These are phyloP conservation scores for Paraplagusia blochii DNA, from an alignment of 2,113 vertebrate genomes.

Conservation along the genomic window DNA sequence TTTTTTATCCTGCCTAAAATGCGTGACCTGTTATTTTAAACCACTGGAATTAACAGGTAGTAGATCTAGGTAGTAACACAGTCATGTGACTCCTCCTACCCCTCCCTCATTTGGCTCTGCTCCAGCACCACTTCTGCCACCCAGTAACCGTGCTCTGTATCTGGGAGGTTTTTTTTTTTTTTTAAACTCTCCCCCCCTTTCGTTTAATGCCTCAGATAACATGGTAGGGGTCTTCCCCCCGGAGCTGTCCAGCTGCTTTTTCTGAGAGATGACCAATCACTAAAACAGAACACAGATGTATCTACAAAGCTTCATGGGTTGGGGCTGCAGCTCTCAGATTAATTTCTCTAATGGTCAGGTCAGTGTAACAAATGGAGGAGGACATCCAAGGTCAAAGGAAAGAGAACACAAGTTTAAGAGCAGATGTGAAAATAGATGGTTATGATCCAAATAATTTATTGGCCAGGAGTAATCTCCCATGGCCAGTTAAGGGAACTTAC, in stretches of 20 bases:
- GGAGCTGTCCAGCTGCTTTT: conserved; percentile 72
- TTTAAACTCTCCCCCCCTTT: conserved; percentile 27
- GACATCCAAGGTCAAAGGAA: conserved; percentile 49
- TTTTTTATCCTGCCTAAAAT: conserved; percentile 7
- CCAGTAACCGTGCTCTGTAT: conserved; percentile 61
- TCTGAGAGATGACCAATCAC: conserved; percentile 64
- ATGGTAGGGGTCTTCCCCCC: conserved; percentile 71
- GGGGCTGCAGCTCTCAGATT: conserved; percentile 51
- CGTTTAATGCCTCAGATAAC: conserved; percentile 67
- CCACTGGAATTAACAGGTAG: conserved; percentile 10
- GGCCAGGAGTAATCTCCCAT: conserved; percentile 17
- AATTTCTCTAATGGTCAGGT: conserved; percentile 55
- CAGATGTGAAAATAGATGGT: conserved; percentile 54
- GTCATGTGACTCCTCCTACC: conserved; percentile 7
- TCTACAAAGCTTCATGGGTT: conserved; percentile 53
- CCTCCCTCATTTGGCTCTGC: not conserved
- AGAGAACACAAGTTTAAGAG: conserved; percentile 53
- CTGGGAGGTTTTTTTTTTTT: conserved; percentile 62
- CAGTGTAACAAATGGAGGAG: conserved; percentile 43
- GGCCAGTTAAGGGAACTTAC: conserved; percentile 7
- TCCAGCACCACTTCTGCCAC: conserved; percentile 33
- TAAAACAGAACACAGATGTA: conserved; percentile 76
- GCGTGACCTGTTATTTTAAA: conserved; percentile 25
- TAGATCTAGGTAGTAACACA: conserved; percentile 9
- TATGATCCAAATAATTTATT: conserved; percentile 40